Evolutionary conservation across 2,113 vertebrate genomes (phyloP).

Genomic region (Oryzias curvinotus): DNA sequence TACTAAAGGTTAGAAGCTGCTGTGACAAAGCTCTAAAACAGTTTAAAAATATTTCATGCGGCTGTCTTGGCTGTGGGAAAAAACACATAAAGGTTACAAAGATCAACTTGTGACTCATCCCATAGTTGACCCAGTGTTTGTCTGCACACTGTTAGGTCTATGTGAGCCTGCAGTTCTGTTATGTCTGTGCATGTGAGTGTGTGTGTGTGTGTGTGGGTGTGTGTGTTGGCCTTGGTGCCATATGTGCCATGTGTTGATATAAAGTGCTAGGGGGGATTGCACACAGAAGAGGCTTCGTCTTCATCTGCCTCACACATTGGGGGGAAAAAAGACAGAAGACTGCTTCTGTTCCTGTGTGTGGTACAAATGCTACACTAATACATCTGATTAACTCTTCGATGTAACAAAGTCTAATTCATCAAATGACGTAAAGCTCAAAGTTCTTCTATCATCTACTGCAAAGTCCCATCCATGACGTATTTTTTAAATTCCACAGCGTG

Average conservation of each 20-base stretch:
- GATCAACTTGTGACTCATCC: conserved; percentile 30
- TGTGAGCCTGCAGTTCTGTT: conserved; percentile 43
- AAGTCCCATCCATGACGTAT: too few species aligned
- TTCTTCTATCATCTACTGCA: not conserved
- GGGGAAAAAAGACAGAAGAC: conserved; percentile 33
- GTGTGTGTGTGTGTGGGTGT: conserved; percentile 28
- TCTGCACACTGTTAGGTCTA: conserved; percentile 37
- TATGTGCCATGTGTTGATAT: conserved; percentile 65
- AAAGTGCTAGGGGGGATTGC: conserved; percentile 61
- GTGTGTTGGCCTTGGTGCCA: conserved; percentile 47
- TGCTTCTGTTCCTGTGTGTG: conserved; percentile 7
- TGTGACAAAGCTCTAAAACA: not conserved
- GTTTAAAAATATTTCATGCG: not conserved
- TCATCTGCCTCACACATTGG: conserved; percentile 69
- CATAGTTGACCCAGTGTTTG: conserved; percentile 30
- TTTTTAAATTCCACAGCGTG: too few species aligned
- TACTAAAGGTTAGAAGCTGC: not conserved
- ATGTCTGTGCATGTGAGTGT: conserved; percentile 28
- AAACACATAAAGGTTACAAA: conserved; percentile 9
- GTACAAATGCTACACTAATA: not conserved
- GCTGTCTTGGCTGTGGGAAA: conserved; percentile 5
- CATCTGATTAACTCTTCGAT: not conserved
- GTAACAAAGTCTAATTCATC: conserved; percentile 17
- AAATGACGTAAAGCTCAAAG: conserved; percentile 27
- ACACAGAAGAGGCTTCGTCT: conserved; percentile 62